Base-by-base conservation (phyloP, 2,797 vertebrate species). In the Chrysocyon brachyurus region DNA sequence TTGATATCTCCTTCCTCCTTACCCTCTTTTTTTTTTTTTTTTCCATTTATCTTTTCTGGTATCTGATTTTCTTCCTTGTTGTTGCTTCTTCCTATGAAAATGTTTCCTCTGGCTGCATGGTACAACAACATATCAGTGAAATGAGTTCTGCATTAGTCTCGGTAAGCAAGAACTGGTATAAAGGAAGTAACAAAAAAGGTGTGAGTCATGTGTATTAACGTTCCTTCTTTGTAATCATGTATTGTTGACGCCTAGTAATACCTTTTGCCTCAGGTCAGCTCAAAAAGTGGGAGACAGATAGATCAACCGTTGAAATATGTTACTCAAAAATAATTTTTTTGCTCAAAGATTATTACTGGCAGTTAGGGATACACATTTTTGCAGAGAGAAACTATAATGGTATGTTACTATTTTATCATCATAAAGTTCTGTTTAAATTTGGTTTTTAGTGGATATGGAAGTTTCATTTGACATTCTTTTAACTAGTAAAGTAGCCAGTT, bases 121-220 rank as follows among this genome's bases (percentile, higher is more conserved):
- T 73, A 97, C 86, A 87, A 56, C 93, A 96, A n/a, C n/a, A 2
- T 87, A 61, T 96, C 85, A 96, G 40, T 89, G 93, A 98, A 96
- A 95, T 92, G 82, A 73, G 94, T 96, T 96, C 93, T 83, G 3
- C 94, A 0, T 79, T 96, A 96, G 89, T 81, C 79, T 93, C 0
- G 63, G 94, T 97, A 96, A 97, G 95, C 95, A 96, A 97, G 89
- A 94, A 88, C 70, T 87, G 59, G 63, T 78, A 17, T 84, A 79
- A 88, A 97, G 90, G 78, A 75, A 63, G 21, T 90, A 36, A 70
- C 11, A 88, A 31, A 49, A 31, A 52, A 77, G 59, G 46, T 72
- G 12, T 91, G 59, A 89, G 49, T 77, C 79, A 87, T 57, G 31
- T 89, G 19, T 36, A 0, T 59, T 90, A 21, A 91, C 52, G 12